Percentiles rank a stretch among this genome's conserved stretches.
phyloP scores from a whole-genome alignment of 2,888 invertebrate species.

The Sminthurides aquaticus region DNA sequence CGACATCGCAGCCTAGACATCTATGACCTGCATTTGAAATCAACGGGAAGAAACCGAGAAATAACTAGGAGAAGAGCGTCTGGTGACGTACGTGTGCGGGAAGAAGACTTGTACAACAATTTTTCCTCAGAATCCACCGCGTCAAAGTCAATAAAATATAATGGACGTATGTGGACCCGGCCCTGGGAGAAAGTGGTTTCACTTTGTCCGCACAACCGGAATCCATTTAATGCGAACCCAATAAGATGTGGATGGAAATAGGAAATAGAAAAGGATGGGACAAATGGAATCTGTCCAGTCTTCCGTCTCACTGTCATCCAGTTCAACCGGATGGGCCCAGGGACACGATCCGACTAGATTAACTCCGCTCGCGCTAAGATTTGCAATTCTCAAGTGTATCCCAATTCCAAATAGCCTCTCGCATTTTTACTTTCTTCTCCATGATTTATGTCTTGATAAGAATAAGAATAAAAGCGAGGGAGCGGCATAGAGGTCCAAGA shows the following conservation, averaged over 20 bases:
- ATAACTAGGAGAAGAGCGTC: no score
- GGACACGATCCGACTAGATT: background rate
- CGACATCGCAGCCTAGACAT: background rate
- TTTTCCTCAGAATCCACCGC: background rate
- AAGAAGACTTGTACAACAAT: background rate
- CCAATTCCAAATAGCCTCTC: background rate
- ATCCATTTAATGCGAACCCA: no score
- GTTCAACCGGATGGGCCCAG: background rate
- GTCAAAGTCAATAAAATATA: background rate
- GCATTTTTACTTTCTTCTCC: background rate
- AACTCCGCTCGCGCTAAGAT: background rate
- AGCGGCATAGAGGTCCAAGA: no score
- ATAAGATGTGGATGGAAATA: background rate
- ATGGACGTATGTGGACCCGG: background rate
- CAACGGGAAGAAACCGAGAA: background rate
- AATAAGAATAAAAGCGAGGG: slow-evolving; percentile 12
- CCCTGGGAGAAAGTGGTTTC: background rate
- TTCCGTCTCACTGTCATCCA: background rate
- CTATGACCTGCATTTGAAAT: background rate
- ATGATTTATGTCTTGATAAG: slow-evolving; percentile 18
- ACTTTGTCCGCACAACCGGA: background rate
- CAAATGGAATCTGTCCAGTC: slow-evolving; percentile 14
- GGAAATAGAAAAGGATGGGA: slow-evolving; percentile 6
- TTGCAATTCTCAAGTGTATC: background rate
- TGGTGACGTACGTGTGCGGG: background rate